Evolutionary conservation across 1,140 invertebrate genomes (phyloP).

Genomic region (Panulirus ornatus): DNA sequence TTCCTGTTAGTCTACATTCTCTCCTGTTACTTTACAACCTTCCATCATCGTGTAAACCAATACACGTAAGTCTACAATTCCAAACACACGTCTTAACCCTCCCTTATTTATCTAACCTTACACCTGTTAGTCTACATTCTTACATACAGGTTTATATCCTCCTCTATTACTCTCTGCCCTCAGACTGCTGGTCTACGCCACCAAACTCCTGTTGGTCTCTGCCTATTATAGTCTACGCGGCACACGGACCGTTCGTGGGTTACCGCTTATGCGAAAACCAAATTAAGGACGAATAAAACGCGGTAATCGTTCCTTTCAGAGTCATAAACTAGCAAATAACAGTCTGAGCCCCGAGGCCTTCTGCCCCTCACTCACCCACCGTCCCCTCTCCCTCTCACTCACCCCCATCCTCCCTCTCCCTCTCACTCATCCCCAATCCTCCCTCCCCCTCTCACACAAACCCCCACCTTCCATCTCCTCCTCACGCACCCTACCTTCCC

Average conservation of each 20-base stretch:
- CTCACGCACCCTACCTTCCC: not conserved
- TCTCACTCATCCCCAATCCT: not conserved
- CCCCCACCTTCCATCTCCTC: not conserved
- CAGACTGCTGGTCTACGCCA: no score
- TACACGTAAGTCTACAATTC: no score
- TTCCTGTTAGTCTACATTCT: no score
- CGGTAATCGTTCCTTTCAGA: conserved; percentile 37
- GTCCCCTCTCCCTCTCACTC: not conserved
- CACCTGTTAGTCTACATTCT: no score
- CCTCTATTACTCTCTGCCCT: no score
- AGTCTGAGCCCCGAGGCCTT: not conserved
- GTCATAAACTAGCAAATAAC: conserved; percentile 34
- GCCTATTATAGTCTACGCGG: not conserved
- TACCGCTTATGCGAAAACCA: conserved; percentile 28
- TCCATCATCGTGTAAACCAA: no score
- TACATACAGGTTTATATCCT: no score
- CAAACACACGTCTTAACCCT: no score
- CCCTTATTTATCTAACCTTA: no score
- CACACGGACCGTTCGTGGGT: not conserved
- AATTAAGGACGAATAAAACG: conserved; percentile 28
- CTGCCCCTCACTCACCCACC: not conserved
- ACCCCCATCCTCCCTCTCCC: not conserved
- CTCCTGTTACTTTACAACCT: no score
- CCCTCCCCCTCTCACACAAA: not conserved
- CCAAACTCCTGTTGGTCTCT: not conserved